Base-by-base conservation (phyloP, 2,797 vertebrate genomes). In the Lithobates pipiens region DNA sequence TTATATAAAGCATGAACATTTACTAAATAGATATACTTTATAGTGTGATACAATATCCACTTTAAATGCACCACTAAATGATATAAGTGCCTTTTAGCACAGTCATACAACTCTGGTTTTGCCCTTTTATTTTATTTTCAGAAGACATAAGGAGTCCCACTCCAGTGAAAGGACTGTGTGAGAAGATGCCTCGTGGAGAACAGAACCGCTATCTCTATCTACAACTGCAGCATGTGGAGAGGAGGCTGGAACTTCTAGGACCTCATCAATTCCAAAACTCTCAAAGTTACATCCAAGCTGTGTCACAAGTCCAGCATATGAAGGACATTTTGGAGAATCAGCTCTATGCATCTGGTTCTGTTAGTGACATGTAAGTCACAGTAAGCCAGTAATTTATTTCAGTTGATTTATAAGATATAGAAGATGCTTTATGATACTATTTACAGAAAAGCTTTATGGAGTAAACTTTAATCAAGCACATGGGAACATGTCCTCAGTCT, bases 221-320 rank as follows among this genome's bases (percentile, higher is more conserved):
- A 73, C 98, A 98, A 88, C 94, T 99, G 69, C 95, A 94, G 88
- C 96, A 93, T 0, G 87, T 99, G 36, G 96, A 98, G 90, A 94
- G 93, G 88, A 95, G 96, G 85, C 89, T 99, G 81, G 88, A 87
- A 88, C 90, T 97, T 83, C 86, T 98, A 85, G 96, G 95, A 5
- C 91, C 96, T 0, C 90, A 89, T 1, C 91, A 93, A 77, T 98
- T 97, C 88, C 92, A 94, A 29, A 90, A 93, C 76, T 86, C 88
- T n/a, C 92, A 95, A 82, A 95, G 93, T 90, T 96, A 96, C 85
- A 88, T 88, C 81, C 92, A 89, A 87, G 96, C 97, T 23, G 90
- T 99, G 88, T 85, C 83, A 63, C 96, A 98, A 88, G 94, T 99
- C 61, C 95, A 93, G 65, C 93, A 93, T 65, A 96, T 99, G 94